Evolutionary conservation across 2,113 vertebrate genomes (phyloP).

Genomic region (Antigone vipio): DNA sequence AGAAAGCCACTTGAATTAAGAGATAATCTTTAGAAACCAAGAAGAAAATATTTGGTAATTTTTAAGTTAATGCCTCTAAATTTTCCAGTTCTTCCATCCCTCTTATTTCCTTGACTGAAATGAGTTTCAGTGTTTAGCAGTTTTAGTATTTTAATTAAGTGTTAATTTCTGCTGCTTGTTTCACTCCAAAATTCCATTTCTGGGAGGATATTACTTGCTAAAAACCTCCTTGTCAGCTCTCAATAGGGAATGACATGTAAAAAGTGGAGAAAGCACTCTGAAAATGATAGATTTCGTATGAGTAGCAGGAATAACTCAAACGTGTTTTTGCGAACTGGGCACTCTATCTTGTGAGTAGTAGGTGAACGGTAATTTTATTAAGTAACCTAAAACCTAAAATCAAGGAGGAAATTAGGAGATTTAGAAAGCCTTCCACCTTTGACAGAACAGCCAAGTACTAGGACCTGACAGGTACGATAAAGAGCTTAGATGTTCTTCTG

Average conservation of each 20-base stretch:
- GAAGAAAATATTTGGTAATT: not conserved
- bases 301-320: not conserved
- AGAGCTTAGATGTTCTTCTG: conserved; percentile 72
- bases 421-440: conserved; percentile 58
- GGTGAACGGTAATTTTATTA: conserved; percentile 46
- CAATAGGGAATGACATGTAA: not conserved
- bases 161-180: not conserved
- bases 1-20: not conserved
- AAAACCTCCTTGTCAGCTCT: not conserved
- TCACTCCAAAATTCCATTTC: not conserved
- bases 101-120: not conserved
- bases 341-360: not conserved
- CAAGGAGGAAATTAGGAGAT: conserved; percentile 59
- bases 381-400: conserved; percentile 2
- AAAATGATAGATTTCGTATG: not conserved
- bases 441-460: conserved; percentile 60
- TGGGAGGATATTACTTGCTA: not conserved
- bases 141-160: not conserved
- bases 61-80: not conserved
- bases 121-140: not conserved
- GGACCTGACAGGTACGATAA: conserved; percentile 79
- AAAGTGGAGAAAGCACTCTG: not conserved
- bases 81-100: not conserved
- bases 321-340: not conserved
- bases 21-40: not conserved